Base-by-base conservation (phyloP, 1,140 invertebrate species). In the Macrobrachium nipponense region DNA sequence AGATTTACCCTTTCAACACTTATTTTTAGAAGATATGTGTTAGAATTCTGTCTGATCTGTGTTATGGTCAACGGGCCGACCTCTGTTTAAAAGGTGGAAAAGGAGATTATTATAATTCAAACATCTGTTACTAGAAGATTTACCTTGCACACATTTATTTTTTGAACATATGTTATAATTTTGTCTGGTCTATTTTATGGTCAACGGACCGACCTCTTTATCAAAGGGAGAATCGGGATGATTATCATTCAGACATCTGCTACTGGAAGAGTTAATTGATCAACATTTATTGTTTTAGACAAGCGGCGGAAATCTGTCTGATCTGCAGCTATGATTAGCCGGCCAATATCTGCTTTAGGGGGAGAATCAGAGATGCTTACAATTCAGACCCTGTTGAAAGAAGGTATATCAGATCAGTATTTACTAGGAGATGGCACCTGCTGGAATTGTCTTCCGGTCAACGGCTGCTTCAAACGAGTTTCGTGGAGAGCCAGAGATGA, bases 21-120 rank as follows among this genome's bases (percentile, higher is more conserved):
- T 4, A 36, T 36, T 36, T 36, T 36, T 36, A 36, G 1, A 36
- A 36, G 27, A 36, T n/a, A n/a, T 36, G 27, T 91, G 88, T 85
- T 93, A 92, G 88, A 95, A 95, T 43, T 93, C 91, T 36, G 91
- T 90, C 43, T 93, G 92, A 89, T 94, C 92, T 18, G 91, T 3
- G 94, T 95, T 4, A 94, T 93, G 58, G 93, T 93, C 2, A 93
- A 91, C 79, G 94, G 94, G 7, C 94, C 94, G 78, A 95, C 92
- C 80, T 92, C 94, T 95, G 90, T 72, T 15, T 36, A 4, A 44
- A 66, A 18, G 64, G 27, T 2, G 27, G 27, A 3, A 27, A 11
- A 78, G 15, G n/a, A n/a, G 15, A 18, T n/a, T 1, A 11, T 36
- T 75, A 58, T 60, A 2, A 51, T 36, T 36, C 27, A 36, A 36